Evolutionary conservation across 2,797 vertebrate species (phyloP).

Genomic region (Thripadectes ignobilis): DNA sequence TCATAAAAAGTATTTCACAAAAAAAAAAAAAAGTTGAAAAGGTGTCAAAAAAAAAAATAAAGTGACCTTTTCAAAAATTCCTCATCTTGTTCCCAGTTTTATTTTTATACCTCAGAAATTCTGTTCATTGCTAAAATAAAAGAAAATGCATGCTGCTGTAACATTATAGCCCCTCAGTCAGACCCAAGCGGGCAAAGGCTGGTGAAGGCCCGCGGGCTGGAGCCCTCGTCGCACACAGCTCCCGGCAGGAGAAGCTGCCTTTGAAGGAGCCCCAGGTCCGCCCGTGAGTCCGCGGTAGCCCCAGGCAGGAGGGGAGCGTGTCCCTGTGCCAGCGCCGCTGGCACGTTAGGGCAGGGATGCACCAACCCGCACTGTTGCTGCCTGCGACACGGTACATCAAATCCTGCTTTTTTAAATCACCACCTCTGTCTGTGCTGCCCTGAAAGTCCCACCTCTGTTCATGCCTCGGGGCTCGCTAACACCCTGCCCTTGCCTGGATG

Average conservation of each 20-base stretch:
- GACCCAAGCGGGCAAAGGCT: neutral
- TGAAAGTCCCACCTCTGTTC: neutral
- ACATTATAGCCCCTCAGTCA: neutral
- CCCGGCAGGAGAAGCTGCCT: neutral
- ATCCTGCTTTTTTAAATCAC: neutral
- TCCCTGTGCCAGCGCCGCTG: neutral
- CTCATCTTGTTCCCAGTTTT: neutral
- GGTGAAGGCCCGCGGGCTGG: neutral
- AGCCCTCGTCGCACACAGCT: neutral
- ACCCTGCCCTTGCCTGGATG: neutral
- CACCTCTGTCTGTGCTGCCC: neutral
- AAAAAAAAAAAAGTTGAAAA: neutral
- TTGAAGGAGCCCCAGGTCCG: neutral
- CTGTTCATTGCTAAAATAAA: neutral
- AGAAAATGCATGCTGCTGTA: neutral
- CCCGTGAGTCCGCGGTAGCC: neutral
- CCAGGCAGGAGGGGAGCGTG: neutral
- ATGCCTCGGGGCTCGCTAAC: neutral
- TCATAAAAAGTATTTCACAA: neutral
- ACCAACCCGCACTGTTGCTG: accelerated
- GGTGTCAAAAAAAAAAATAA: neutral
- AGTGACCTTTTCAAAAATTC: neutral
- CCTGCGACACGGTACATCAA: neutral
- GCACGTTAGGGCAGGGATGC: neutral
- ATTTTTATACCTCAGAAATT: neutral